phyloP scores from a whole-genome alignment of 2,797 vertebrate species.

The Neosalanx taihuensis region DNA sequence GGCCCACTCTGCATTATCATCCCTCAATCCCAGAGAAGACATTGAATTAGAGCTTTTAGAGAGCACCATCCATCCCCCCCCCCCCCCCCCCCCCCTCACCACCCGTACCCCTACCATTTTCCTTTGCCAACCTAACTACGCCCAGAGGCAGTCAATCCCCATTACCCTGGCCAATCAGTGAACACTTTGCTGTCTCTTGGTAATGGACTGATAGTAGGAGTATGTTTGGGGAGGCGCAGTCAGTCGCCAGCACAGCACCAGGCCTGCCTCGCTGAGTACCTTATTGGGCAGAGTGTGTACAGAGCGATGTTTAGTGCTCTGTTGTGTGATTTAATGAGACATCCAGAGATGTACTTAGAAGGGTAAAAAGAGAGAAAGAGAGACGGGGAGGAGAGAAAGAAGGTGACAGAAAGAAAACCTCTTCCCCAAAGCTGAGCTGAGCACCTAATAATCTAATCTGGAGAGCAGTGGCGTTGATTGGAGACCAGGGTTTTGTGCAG shows the following conservation, averaged over 20 bases:
- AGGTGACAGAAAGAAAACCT: too few relatives aligned
- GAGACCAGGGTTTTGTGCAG: constrained; percentile 2
- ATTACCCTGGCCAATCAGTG: constrained; percentile 63
- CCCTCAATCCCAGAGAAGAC: constrained; percentile 16
- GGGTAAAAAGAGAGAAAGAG: constrained; percentile 8
- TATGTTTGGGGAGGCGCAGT: neutral
- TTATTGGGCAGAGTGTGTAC: constrained; percentile 57
- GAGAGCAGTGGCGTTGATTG: constrained; percentile 1
- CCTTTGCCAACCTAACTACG: constrained; percentile 31
- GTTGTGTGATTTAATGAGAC: constrained; percentile 62
- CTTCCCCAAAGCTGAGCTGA: constrained; percentile 13
- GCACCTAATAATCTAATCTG: constrained; percentile 23
- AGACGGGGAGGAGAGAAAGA: too few relatives aligned
- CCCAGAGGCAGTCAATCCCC: constrained; percentile 61
- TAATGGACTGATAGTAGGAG: constrained; percentile 57
- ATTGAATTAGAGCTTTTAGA: constrained; percentile 38
- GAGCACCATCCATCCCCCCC: neutral
- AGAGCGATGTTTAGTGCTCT: constrained; percentile 52
- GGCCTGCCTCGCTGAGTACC: constrained; percentile 57
- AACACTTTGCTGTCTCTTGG: constrained; percentile 57
- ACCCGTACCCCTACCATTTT: neutral
- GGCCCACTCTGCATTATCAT: constrained; percentile 22
- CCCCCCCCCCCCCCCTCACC: too few relatives aligned
- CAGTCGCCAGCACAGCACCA: constrained; percentile 10
- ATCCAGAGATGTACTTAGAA: constrained; percentile 37